A percentile compares a stretch with the other conserved stretches of the same genome.
Conservation (phyloP, 2,113 vertebrate genomes). For the Nestor notabilis region DNA sequence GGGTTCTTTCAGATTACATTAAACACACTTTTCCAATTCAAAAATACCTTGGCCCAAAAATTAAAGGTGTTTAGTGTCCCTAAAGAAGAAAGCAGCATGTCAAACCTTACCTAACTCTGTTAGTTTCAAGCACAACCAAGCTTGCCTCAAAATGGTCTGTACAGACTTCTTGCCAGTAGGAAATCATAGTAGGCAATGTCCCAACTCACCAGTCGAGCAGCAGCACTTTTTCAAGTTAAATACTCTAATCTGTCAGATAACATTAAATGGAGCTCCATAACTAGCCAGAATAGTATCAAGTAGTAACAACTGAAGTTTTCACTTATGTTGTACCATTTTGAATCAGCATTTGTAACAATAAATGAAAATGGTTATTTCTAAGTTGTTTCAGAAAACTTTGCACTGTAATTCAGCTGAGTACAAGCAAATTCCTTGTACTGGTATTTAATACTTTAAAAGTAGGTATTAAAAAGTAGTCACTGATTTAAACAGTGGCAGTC, state of each 20-base stretch:
- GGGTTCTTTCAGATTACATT: background rate
- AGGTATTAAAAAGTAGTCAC: background rate
- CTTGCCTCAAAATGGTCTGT: background rate
- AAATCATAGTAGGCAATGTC: conserved; percentile 13
- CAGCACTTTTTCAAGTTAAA: conserved; percentile 43
- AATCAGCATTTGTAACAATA: background rate
- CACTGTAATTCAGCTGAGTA: background rate
- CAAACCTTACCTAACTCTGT: background rate
- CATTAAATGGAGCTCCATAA: background rate
- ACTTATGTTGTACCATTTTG: background rate
- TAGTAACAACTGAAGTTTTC: background rate
- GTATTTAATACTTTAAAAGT: background rate
- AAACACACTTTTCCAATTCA: background rate
- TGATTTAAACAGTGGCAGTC: background rate
- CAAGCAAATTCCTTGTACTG: background rate
- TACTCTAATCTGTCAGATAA: conserved; percentile 20
- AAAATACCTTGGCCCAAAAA: background rate
- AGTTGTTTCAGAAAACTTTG: background rate
- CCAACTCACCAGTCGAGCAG: background rate
- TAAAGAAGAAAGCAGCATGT: background rate
- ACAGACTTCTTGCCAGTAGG: background rate
- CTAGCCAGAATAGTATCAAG: background rate
- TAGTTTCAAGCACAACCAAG: background rate
- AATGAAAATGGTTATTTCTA: background rate
- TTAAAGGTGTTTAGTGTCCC: background rate